phyloP scores from a whole-genome alignment of 2,797 vertebrate species.

The Peromyscus nudipes region DNA sequence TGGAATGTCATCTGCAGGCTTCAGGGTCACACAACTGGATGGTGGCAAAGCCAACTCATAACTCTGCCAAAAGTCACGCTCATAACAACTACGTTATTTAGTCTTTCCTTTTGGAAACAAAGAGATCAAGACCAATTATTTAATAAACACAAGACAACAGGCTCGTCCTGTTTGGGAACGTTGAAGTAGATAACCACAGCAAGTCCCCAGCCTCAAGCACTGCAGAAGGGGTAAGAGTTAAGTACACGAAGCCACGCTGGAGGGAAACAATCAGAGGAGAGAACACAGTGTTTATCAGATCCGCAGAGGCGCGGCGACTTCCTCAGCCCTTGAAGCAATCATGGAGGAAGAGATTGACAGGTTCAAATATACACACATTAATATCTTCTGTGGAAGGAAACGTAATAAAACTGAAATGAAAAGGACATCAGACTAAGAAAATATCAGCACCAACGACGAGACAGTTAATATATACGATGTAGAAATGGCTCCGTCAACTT shows the following conservation, averaged over 20 bases:
- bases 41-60: not conserved
- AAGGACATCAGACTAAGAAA: constrained; percentile 83
- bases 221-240: constrained; percentile 61
- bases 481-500: constrained; percentile 66
- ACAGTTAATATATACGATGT: constrained; percentile 64
- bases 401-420: constrained; percentile 78
- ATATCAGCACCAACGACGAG: constrained; percentile 75
- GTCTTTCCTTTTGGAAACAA: constrained; percentile 61
- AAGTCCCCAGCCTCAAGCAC: not conserved
- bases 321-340: constrained; percentile 74
- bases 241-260: constrained; percentile 15
- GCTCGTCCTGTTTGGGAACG: not conserved
- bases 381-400: constrained; percentile 75
- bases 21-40: not conserved
- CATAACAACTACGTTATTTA: not conserved
- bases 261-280: constrained; percentile 64
- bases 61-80: not conserved
- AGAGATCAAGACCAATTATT: constrained; percentile 58
- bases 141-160: not conserved
- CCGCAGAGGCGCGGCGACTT: constrained; percentile 32
- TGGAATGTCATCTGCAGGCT: not conserved
- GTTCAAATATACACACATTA: constrained; percentile 76
- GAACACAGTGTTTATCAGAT: constrained; percentile 77
- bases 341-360: constrained; percentile 78
- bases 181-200: not conserved